A percentile compares a stretch with the other conserved stretches of the same genome.
Evolutionary conservation across 2,113 vertebrate species (phyloP).

Genomic region (Acrocephalus kingi): DNA sequence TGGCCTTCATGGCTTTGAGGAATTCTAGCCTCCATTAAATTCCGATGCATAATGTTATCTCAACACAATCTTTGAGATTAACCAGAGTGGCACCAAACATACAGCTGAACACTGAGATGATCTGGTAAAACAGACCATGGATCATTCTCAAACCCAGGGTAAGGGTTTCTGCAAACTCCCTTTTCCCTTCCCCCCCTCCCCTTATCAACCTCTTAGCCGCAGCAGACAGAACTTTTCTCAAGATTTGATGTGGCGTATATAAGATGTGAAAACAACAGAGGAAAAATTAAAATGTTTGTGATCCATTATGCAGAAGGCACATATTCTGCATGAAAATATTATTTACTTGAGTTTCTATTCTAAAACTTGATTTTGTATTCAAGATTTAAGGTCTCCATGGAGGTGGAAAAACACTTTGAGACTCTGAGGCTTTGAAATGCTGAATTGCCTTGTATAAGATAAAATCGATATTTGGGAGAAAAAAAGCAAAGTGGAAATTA

Average conservation of each 20-base stretch:
- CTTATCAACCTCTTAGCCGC: neutral
- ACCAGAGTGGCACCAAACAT: neutral
- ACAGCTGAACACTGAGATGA: neutral
- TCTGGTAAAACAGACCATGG: neutral
- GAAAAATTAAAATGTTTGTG: constrained; percentile 39
- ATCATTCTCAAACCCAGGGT: neutral
- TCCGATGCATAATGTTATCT: neutral
- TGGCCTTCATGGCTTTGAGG: neutral
- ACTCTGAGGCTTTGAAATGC: constrained; percentile 41
- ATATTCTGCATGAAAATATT: constrained; percentile 30
- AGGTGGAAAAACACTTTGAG: constrained; percentile 54
- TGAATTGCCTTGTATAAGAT: constrained; percentile 58
- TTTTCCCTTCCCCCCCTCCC: neutral
- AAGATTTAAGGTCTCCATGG: constrained; percentile 45
- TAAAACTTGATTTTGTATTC: constrained; percentile 62
- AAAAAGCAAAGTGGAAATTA: constrained; percentile 68
- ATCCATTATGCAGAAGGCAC: constrained; percentile 18
- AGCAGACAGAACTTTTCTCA: neutral
- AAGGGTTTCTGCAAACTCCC: neutral
- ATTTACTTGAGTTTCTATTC: constrained; percentile 42
- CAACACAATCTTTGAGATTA: neutral
- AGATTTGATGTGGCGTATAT: neutral
- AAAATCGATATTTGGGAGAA: constrained; percentile 48
- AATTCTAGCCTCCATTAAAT: neutral
- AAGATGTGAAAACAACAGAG: neutral